Evolutionary conservation across 2,113 vertebrate genomes (phyloP), one percentile per base, ranked within the genome.

Genomic region (Ascaphus truei): DNA sequence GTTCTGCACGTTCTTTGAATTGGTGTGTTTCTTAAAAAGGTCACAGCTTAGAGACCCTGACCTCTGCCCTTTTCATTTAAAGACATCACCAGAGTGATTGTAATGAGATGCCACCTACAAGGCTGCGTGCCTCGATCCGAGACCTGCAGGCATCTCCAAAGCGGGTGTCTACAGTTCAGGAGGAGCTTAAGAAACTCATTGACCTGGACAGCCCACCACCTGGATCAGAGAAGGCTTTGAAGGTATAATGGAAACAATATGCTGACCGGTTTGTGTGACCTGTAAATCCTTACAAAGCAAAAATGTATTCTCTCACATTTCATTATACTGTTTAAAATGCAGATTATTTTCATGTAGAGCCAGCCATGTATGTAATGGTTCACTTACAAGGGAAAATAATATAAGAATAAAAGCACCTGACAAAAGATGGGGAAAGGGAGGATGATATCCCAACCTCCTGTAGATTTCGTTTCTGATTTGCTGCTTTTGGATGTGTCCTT

Each of bases 71-170:
- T 84, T 77, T 77, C 53, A 41, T 80, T 79, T 52, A 58, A 98
- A 98, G 97, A 81, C 95, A 95, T 72, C 94, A 96, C 79, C 96
- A 95, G 77, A 96, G 93, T 7, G 97, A 99, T 64, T 85, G 94
- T 31, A 83, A 45, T 20, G 97, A 98, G 11, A 86, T 90, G 57
- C 77, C 92, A 31, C 92, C 75, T 73, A 84, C 85, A 73, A 92
- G 85, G 77, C 87, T 93, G 22, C 89, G 94, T 1, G 93, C 95
- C 2, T 94, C 95, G 3, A 91, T 95, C 0, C 85, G 96, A 74
- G 97, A 98, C 73, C 90, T 98, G 22, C 93, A 95, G 16, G 83
- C 87, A 1, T 96, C 93, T 3, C 95, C 95, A 0, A 95, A 96
- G 80, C 84, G 85, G 34, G 75, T 91, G 3, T 93, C 95, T 60